Percentiles rank a stretch among this genome's conserved stretches.
phyloP scores from a whole-genome alignment of 2,113 vertebrate genomes.

The Enhydra lutris region DNA sequence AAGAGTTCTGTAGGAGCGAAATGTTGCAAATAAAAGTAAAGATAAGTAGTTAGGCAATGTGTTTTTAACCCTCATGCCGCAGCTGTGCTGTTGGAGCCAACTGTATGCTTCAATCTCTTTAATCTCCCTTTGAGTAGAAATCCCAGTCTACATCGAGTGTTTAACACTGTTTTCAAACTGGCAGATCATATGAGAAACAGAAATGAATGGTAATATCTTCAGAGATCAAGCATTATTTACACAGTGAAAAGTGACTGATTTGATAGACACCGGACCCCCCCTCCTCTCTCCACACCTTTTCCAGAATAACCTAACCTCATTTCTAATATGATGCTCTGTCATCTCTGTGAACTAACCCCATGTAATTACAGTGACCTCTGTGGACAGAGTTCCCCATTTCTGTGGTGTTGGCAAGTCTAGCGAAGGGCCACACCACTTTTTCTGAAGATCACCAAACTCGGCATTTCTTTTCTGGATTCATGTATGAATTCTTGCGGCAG shows the following conservation, averaged over 20 bases:
- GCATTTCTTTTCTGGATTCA: conserved; percentile 91
- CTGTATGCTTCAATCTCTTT: not conserved
- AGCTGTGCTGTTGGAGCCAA: not conserved
- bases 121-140: not conserved
- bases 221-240: conserved; percentile 33
- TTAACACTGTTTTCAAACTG: not conserved
- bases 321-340: not conserved
- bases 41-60: conserved; percentile 24
- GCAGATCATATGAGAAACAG: not conserved
- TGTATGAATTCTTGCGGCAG: conserved; percentile 86
- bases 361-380: not conserved
- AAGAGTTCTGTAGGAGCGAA: conserved; percentile 61
- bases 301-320: not conserved
- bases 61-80: not conserved
- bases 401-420: not conserved
- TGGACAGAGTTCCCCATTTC: not conserved
- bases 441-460: conserved; percentile 89
- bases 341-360: not conserved
- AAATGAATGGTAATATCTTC: not conserved
- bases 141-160: rapidly evolving
- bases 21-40: conserved; percentile 71
- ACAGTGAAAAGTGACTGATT: conserved; percentile 16
- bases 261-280: not conserved
- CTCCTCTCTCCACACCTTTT: not conserved
- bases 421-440: rapidly evolving